Percentiles rank a stretch among this genome's conserved stretches.
phyloP scores from a whole-genome alignment of 1,140 invertebrate genomes.

The Ceratina australensis region DNA sequence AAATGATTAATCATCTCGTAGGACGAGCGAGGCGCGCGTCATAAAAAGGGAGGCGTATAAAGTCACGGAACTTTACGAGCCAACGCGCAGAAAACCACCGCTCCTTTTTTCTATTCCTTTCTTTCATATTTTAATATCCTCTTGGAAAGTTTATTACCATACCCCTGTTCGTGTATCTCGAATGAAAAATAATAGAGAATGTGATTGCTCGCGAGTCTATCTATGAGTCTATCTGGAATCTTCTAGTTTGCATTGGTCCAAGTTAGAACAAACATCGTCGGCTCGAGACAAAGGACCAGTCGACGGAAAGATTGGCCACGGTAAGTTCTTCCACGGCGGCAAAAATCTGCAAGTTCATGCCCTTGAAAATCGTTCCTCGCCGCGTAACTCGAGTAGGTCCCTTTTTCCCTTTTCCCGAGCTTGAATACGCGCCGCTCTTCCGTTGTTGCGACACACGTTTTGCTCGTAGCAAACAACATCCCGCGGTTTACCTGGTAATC shows the following conservation, averaged over 20 bases:
- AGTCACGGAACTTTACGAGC: neutral
- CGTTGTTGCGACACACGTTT: slow-evolving; percentile 68
- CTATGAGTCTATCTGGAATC: too few species aligned
- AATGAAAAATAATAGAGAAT: too few species aligned
- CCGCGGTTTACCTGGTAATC: slow-evolving; percentile 69
- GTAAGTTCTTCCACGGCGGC: slow-evolving; percentile 12
- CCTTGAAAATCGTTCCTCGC: slow-evolving; percentile 57
- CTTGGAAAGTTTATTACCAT: neutral
- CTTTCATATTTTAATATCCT: too few species aligned
- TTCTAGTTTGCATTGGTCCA: slow-evolving; percentile 1
- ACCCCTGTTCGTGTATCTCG: neutral
- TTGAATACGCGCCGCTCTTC: neutral
- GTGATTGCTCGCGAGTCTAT: too few species aligned
- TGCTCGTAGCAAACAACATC: slow-evolving; percentile 65
- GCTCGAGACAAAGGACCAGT: slow-evolving; percentile 48
- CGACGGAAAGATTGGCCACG: slow-evolving; percentile 51
- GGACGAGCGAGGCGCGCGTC: neutral
- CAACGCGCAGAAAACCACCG: neutral
- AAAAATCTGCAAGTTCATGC: slow-evolving; percentile 68
- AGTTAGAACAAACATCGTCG: slow-evolving; percentile 45
- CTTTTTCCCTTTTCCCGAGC: neutral
- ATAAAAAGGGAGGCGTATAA: neutral
- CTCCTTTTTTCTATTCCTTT: neutral
- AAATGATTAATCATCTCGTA: slow-evolving; percentile 13
- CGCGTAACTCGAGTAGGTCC: slow-evolving; percentile 49